phyloP scores from a whole-genome alignment of 2,888 invertebrate genomes.

The Thecocarcelia acutangulata region DNA sequence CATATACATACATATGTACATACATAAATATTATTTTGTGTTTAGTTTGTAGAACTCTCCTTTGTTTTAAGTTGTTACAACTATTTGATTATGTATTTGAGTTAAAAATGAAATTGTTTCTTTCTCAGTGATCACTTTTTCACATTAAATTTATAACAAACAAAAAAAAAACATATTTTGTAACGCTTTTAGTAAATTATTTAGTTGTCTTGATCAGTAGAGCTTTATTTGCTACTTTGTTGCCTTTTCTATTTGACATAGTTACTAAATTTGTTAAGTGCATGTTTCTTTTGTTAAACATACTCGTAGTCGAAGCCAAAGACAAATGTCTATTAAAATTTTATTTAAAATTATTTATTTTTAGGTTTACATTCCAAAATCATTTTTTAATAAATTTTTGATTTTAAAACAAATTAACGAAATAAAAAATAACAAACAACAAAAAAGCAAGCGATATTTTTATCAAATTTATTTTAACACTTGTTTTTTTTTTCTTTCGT shows the following conservation, averaged over 20 bases:
- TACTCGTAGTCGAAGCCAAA: constrained; percentile 2
- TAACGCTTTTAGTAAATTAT: constrained; percentile 25
- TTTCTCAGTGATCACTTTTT: background rate
- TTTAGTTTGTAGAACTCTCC: constrained; percentile 30
- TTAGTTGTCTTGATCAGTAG: constrained; percentile 18
- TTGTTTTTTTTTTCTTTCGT: too few species aligned
- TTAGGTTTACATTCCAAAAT: constrained; percentile 64
- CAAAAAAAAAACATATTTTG: constrained; percentile 1
- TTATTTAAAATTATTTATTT: constrained; percentile 30
- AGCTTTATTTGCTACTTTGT: constrained; percentile 9
- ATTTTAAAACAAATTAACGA: constrained; percentile 15
- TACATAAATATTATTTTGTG: constrained; percentile 29
- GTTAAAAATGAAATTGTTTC: constrained; percentile 6
- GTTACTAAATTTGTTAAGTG: constrained; percentile 24
- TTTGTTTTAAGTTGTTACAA: constrained; percentile 46
- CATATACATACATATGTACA: too few species aligned
- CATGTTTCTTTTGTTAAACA: constrained; percentile 25
- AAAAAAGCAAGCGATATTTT: background rate
- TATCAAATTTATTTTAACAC: background rate
- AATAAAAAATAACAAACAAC: too few species aligned
- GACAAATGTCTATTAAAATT: constrained; percentile 6
- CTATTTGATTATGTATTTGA: constrained; percentile 6
- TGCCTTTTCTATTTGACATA: constrained; percentile 8
- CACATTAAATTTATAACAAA: background rate
- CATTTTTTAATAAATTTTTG: constrained; percentile 51